Evolutionary conservation across 2,888 invertebrate genomes (phyloP).

Genomic region (Archips crataeganus): DNA sequence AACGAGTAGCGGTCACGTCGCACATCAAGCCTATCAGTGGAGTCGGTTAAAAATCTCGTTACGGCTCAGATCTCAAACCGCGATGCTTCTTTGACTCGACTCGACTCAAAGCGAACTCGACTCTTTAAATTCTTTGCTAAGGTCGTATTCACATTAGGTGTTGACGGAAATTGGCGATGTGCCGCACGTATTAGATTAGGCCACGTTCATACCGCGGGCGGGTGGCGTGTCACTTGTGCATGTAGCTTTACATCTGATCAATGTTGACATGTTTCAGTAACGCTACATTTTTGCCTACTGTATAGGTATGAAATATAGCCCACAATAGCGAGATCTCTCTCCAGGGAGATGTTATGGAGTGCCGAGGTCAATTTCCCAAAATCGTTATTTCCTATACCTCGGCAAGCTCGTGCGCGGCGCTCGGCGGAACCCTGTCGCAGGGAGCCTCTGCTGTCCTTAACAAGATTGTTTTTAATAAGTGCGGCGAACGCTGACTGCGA

Average conservation of each 20-base stretch:
- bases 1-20: slow-evolving; percentile 1
- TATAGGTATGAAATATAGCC: too few relatives aligned
- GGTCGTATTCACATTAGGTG: background rate
- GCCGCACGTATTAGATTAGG: slow-evolving; percentile 34
- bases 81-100: slow-evolving; percentile 16
- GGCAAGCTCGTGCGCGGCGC: too few relatives aligned
- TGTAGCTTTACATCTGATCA: background rate
- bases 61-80: slow-evolving; percentile 24
- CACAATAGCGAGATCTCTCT: too few relatives aligned
- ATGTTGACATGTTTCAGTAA: background rate
- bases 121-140: background rate
- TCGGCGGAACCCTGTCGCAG: too few relatives aligned
- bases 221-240: background rate
- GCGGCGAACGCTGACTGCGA: too few relatives aligned
- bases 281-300: too few relatives aligned
- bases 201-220: slow-evolving; percentile 15
- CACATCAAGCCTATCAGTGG: background rate
- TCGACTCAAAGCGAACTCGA: background rate
- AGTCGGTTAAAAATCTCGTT: slow-evolving; percentile 34
- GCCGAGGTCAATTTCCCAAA: too few relatives aligned
- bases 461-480: too few relatives aligned
- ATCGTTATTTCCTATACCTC: too few relatives aligned
- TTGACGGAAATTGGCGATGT: slow-evolving; percentile 3
- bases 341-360: too few relatives aligned
- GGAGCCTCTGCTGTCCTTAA: too few relatives aligned